Base-by-base conservation (phyloP, 2,888 invertebrate species). In the Drosophila macrospina region DNA sequence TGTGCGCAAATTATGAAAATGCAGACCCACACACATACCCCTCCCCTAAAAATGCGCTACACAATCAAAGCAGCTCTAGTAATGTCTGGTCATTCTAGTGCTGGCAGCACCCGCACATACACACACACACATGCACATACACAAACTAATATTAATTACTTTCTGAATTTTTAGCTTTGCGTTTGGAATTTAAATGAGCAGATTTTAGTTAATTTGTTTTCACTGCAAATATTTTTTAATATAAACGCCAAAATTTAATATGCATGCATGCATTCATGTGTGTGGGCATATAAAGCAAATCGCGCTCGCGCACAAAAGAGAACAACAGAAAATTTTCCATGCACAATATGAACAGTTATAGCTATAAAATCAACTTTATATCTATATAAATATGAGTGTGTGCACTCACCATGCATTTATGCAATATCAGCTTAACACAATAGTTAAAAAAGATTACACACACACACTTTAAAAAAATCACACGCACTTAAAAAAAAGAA, bases 1-100 rank as follows among this genome's bases (percentile, higher is more conserved):
- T 85, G 57, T 74, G 67, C 55, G 45, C 59, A 77, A 80, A 85
- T 83, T 85, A 83, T 83, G 83, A 85, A 85, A 82, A 74, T 80
- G 75, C 75, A 79, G 50, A 60, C 67, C 42, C 41, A 16, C 41
- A 28, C 50, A 59, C 39, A 32, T 42, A 20, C 37, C 32, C 52
- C 8, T 50, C 8, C 7, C 7, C 15, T 1, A 16, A n/a, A n/a
- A n/a, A n/a, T n/a, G 8, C 5, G 4, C 13, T 36, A 28, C 42
- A 13, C 26, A 28, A 6, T 36, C 8, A 32, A 42, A 34, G 15
- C 5, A 47, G n/a, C 39, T 28, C n/a, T 7, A 39, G 10, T 30
- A 30, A 24, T 13, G 8, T 32, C 36, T 61, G 64, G 55, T 63
- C 72, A 67, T 45, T 63, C 52, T 8, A 16, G 28, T 47, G 16